phyloP scores from a whole-genome alignment of 2,797 vertebrate species.

The Mustela erminea region DNA sequence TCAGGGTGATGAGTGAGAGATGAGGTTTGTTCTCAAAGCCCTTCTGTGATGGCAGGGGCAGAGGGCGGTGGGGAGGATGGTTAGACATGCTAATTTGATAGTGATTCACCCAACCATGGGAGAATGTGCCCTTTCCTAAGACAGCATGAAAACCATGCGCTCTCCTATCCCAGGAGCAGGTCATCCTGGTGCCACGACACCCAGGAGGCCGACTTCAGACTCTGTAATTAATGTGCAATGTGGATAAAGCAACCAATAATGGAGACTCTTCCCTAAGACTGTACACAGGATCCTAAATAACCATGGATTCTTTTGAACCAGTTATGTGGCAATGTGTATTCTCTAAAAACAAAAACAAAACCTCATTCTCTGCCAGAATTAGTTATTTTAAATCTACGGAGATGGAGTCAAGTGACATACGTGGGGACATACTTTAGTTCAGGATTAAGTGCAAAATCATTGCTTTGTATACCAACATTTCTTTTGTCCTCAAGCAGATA shows the following conservation, averaged over 20 bases:
- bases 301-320: neutral
- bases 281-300: neutral
- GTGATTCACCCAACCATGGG: neutral
- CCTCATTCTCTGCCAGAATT: neutral
- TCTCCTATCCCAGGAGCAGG: neutral
- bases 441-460: neutral
- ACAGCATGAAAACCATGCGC: neutral
- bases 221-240: neutral
- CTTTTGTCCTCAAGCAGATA: neutral
- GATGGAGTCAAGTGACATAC: neutral
- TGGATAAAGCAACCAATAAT: neutral
- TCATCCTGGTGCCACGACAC: neutral
- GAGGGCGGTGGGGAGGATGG: too few relatives aligned
- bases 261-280: neutral
- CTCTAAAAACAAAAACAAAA: neutral
- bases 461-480: neutral
- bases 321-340: neutral
- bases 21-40: neutral
- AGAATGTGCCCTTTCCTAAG: neutral
- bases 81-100: neutral
- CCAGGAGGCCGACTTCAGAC: neutral
- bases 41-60: neutral
- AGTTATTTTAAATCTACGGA: slow-evolving; percentile 2
- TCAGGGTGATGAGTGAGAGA: neutral
- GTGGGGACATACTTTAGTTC: neutral